Evolutionary conservation across 2,113 vertebrate species (phyloP).

Genomic region (Coptodon bakossiorum): DNA sequence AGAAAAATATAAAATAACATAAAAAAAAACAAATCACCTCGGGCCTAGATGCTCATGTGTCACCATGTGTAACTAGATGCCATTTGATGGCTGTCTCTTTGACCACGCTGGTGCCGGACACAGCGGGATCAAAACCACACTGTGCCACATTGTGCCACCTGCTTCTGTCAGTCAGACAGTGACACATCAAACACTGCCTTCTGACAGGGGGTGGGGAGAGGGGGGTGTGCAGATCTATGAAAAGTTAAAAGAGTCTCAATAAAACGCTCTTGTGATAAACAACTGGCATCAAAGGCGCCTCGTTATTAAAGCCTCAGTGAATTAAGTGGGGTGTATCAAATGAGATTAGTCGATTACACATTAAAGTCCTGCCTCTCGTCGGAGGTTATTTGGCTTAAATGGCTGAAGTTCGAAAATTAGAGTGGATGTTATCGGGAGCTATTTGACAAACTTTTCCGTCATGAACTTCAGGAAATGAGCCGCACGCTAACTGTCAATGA

Average conservation of each 20-base stretch:
- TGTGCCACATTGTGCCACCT: constrained; percentile 41
- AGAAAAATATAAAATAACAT: background rate
- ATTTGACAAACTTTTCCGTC: constrained; percentile 25
- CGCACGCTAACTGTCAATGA: constrained; percentile 10
- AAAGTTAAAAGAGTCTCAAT: background rate
- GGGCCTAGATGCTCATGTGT: constrained; percentile 30
- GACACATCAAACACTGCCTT: constrained; percentile 24
- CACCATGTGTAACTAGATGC: constrained; percentile 35
- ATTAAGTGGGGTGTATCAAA: constrained; percentile 18
- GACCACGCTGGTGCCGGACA: constrained; percentile 27
- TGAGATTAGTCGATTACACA: constrained; percentile 6
- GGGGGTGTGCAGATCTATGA: background rate
- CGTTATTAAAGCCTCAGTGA: background rate
- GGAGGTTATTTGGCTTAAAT: constrained; percentile 23
- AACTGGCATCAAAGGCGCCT: constrained; percentile 4
- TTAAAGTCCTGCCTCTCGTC: background rate
- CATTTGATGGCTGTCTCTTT: constrained; percentile 39
- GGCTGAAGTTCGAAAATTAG: constrained; percentile 14
- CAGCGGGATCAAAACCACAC: background rate
- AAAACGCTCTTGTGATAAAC: background rate
- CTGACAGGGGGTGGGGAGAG: background rate
- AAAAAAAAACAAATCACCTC: background rate
- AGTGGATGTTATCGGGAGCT: constrained; percentile 7
- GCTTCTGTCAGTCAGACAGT: constrained; percentile 41
- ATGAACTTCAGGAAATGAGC: constrained; percentile 37